These are phyloP conservation scores for Xestia c-nigrum DNA, from an alignment of 2,888 invertebrate species.

Conservation along the genomic window DNA sequence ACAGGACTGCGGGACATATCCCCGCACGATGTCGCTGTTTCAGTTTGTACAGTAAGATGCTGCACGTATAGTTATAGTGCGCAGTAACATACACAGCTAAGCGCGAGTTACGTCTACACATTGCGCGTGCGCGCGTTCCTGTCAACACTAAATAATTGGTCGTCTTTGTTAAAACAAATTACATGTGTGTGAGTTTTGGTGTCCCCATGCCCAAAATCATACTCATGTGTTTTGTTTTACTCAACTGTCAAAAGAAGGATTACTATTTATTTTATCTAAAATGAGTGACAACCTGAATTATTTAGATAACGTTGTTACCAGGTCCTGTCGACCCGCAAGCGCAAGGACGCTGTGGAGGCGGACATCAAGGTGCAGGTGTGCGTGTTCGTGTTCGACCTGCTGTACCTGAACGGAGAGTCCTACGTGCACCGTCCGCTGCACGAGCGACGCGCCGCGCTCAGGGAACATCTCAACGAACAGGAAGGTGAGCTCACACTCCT, in stretches of 20 bases:
- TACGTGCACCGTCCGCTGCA: conserved; percentile 95
- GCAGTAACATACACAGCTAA: too few relatives aligned
- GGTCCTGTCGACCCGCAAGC: conserved; percentile 97
- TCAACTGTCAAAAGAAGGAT: neutral
- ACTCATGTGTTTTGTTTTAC: neutral
- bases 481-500: conserved; percentile 81
- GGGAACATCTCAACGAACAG: conserved; percentile 92
- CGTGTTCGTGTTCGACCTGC: conserved; percentile 98
- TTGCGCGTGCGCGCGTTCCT: too few relatives aligned
- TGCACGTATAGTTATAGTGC: too few relatives aligned
- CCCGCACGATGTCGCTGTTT: too few relatives aligned
- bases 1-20: too few relatives aligned
- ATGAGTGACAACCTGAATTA: neutral
- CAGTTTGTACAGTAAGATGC: too few relatives aligned
- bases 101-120: too few relatives aligned
- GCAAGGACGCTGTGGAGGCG: conserved; percentile 93
- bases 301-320: conserved; percentile 67
- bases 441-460: conserved; percentile 93
- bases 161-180: too few relatives aligned
- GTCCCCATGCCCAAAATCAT: too few relatives aligned
- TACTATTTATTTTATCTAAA: neutral
- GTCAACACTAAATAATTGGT: too few relatives aligned
- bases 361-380: conserved; percentile 95
- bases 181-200: too few relatives aligned
- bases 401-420: conserved; percentile 97